Conservation (phyloP, 2,888 invertebrate species). For the Hyppa rectilinea region DNA sequence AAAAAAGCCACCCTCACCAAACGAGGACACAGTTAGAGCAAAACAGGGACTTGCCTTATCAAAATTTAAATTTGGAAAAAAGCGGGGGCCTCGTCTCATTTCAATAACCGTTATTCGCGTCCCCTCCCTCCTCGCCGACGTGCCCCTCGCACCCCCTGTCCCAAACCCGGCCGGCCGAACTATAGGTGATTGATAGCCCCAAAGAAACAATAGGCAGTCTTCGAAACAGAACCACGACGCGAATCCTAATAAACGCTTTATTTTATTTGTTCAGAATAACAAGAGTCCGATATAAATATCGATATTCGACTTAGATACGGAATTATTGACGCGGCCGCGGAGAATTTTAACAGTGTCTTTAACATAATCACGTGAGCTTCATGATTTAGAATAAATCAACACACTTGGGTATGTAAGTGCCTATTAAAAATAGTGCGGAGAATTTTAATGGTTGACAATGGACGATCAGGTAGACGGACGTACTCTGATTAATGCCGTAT, state of each 20-base stretch:
- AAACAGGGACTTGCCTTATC: conserved; percentile 90
- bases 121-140: conserved; percentile 75
- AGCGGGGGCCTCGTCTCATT: conserved; percentile 89
- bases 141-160: conserved; percentile 74
- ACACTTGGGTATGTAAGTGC: conserved; percentile 61
- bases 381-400: conserved; percentile 67
- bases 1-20: conserved; percentile 84
- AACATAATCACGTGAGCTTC: conserved; percentile 71
- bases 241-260: conserved; percentile 90
- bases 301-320: conserved; percentile 85
- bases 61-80: conserved; percentile 91
- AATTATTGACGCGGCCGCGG: conserved; percentile 82
- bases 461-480: too few species aligned
- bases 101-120: conserved; percentile 90
- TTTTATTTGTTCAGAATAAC: conserved; percentile 89
- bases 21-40: conserved; percentile 85
- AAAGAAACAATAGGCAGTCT: conserved; percentile 88
- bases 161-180: conserved; percentile 73
- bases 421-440: conserved; percentile 66
- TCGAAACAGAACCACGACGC: conserved; percentile 84
- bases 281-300: conserved; percentile 85
- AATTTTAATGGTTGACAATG: conserved; percentile 62
- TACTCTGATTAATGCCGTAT: conserved; percentile 36
- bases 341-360: conserved; percentile 76
- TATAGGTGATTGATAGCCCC: conserved; percentile 88